Base-by-base conservation (phyloP, 64 coral and sea anemone genomes). In the Astreopora myriophthalma region DNA sequence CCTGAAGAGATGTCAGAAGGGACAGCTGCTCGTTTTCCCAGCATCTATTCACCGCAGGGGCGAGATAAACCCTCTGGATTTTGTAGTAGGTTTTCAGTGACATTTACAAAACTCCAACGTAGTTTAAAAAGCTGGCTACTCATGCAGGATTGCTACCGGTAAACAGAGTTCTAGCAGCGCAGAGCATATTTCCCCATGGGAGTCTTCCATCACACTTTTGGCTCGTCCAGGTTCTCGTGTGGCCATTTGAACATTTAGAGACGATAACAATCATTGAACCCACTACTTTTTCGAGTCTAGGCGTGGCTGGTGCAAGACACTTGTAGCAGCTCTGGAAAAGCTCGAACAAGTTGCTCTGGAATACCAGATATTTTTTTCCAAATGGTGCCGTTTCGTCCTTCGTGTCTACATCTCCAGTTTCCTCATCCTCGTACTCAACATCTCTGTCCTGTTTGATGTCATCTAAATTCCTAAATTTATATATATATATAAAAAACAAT, bases 291-390 rank as follows among this genome's bases (percentile, higher is more conserved):
- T 77, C 49, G 26, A 89, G 65, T 88, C 28, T 75, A 6, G 86
- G 86, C 51, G 25, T 51, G 33, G 86, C 58, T 75, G 46, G 70
- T 16, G 86, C 69, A 87, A 74, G 85, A 24, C 85, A 87, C 23
- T 22, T 57, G 70, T 88, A 14, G 70, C 69, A 88, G 19, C 14
- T 88, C 40, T 88, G 44, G 23, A 88, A 88, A 88, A 74, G 70
- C 55, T 88, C 85, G 4, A 88, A 88, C 85, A 88, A 23, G 31
- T 74, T 88, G 69, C 85, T 88, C 27, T 88, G 44, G 25, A 88
- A 88, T 74, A 88, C 69, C 69, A 88, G 38, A 88, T 17, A 73
- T 74, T 88, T 88, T 26, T 30, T 88, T 58, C 85, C 85, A 74
- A 36, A 37, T 74, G 85, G 85, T 26, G 85, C 42, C 1, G 49